Evolutionary conservation across 2,888 invertebrate genomes (phyloP), one percentile per base, ranked within the genome.

Genomic region (Entomobrya proxima): DNA sequence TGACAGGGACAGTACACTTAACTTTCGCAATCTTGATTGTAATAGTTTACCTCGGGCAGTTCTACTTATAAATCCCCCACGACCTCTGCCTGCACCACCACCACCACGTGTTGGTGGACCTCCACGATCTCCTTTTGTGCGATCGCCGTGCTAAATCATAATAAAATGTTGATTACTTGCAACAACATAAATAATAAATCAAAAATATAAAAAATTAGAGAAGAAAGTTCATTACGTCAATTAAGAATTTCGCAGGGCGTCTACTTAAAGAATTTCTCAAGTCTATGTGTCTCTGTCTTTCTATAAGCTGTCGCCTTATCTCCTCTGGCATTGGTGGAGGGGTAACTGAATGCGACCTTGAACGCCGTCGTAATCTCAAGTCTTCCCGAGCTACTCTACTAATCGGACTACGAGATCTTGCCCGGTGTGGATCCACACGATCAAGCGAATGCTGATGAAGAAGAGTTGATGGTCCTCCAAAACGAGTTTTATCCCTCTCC

Each of bases 241-340:
- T 24, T 35, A 81, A 40, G 30, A 79, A 47, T 81, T 79, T 86
- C 24, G 86, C 87, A n/a, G 88, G 85, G 11, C 84, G 88, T 40
- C 88, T 74, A 50, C 86, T 86, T 13, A 88, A 52, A 6, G 88
- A 85, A 61, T 75, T 87, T 55, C 89, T 32, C 15, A 88, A 85
- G 61, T 89, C 89, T 47, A 85, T 74, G 30, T 86, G 58, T 61
- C 85, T 64, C 72, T 81, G 79, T 6, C 85, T 58, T 40, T 88
- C 87, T 6, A 80, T 84, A 24, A 88, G 32, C 52, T 87, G 86
- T 24, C 88, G 24, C 50, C 88, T 80, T 5, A 88, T 67, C 13
- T 89, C 88, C 61, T 86, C 85, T 3, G 89, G 89, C 82, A 88
- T 87, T 18, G 89, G 84, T 9, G 89, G 88, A 2, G 88, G 90